Base-by-base conservation (phyloP, 64 coral and sea anemone species). In the Montipora capricornis region DNA sequence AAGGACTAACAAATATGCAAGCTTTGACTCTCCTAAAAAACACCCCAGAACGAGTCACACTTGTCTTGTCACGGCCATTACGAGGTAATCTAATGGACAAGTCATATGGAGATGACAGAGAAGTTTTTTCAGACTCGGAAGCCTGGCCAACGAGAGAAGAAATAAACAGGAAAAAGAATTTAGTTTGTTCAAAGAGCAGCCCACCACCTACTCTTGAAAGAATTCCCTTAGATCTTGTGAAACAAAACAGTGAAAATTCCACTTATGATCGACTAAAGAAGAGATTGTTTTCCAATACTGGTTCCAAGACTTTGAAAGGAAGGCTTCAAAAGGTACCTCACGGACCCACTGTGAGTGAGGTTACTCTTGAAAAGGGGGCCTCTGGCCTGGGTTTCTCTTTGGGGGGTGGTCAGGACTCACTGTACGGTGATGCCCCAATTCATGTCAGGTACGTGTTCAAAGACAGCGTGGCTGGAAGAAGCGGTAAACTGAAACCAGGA, bases 401-500 rank as follows among this genome's bases (percentile, higher is more conserved):
- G 15, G 92, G 95, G 6, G 98, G 98, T 44, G 98, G 98, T 10
- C 89, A 84, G 10, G 95, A 99, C 75, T 99, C 98, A 60, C 79
- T 99, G 29, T 99, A 99, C 68, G 98, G 98, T 46, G 98, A 99
- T 77, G 91, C 98, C 9, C 92, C 95, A 10, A 96, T 99, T 58
- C 96, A 92, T 82, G 90, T 99, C 7, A 94, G 96, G 51, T 91
- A 94, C 29, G 98, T 99, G 45, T 99, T 92, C 73, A 92, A 95
- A 55, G 93, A 98, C 73, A 98, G 96, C 79, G 89, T 82, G 46
- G 92, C 92, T 17, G 85, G 90, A 14, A 59, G 79, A 46, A 89
- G 50, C 84, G 90, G 93, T 24, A 66, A 77, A 74, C 49, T 99
- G 13, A 88, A 92, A 80, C 44, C 79, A 78, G 98, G 98, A 17